Conservation (phyloP, 2,797 vertebrate species). For the Chrosomus eos region DNA sequence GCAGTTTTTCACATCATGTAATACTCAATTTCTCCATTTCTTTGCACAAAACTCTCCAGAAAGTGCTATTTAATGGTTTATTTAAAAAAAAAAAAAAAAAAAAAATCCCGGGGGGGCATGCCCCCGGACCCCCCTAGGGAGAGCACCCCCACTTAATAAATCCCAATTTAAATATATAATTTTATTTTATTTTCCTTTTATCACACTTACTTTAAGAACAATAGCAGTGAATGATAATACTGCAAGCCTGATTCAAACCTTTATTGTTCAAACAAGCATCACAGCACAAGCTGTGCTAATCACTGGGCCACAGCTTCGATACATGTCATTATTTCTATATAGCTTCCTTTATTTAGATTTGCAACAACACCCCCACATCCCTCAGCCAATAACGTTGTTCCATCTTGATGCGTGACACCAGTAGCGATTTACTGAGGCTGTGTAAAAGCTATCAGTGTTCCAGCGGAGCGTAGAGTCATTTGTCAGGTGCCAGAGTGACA, state of each 20-base stretch:
- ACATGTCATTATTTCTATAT: constrained; percentile 7
- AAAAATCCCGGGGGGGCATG: too few species aligned
- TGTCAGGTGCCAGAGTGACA: constrained; percentile 55
- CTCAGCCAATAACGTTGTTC: constrained; percentile 32
- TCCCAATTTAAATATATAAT: too few species aligned
- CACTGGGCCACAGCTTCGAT: not conserved
- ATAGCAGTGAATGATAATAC: not conserved
- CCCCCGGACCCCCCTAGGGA: too few species aligned
- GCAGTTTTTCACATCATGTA: too few species aligned
- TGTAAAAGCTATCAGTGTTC: constrained; percentile 58
- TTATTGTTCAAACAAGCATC: not conserved
- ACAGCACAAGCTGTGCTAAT: not conserved
- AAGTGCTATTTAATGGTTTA: too few species aligned
- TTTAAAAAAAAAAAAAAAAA: too few species aligned
- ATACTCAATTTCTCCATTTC: too few species aligned
- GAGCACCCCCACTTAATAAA: too few species aligned
- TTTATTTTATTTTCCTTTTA: not conserved
- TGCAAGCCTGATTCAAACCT: not conserved
- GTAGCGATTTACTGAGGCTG: constrained; percentile 54
- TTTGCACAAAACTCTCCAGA: too few species aligned
- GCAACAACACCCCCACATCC: not conserved
- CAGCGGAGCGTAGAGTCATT: constrained; percentile 54
- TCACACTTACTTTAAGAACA: not conserved
- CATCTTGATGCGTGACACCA: constrained; percentile 42
- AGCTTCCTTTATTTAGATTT: constrained; percentile 27